Evolutionary conservation across 2,113 vertebrate genomes (phyloP), one percentile per base, ranked within the genome.

Genomic region (Calidris pygmaea): DNA sequence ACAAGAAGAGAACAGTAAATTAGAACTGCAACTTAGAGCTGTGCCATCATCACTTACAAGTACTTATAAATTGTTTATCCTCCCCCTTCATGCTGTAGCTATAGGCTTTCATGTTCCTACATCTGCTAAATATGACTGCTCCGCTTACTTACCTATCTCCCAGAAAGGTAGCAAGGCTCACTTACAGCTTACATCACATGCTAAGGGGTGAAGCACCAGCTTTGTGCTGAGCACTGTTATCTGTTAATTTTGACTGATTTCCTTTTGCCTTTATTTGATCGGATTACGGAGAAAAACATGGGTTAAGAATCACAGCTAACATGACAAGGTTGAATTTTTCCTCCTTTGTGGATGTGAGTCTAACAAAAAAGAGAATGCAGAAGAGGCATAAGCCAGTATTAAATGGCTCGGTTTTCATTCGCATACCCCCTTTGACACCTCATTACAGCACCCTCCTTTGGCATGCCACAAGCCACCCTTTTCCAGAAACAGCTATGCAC

Each of bases 21-120:
- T 84, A 85, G 92, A 90, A 52, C 88, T 82, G 76, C 52, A 3
- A 82, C 58, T 84, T 84, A 84, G 96, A 93, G 65, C 94, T 89
- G 83, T 86, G 88, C 94, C 92, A 89, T 96, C 94, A 93, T 96
- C 96, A 82, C 95, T 92, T 93, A 92, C 92, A 96, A 96, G 92
- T 58, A 68, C 95, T 96, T 95, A 96, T 96, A 96, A 97, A 96
- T 96, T 96, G 94, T 97, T 96, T 96, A 96, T 95, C 86, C 89
- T 95, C 55, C 80, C 76, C 94, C 91, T 86, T 91, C 89, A 67
- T 91, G 90, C 95, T 96, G 80, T 89, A 96, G 89, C 95, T 96
- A 97, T 95, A 95, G 80, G 89, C 81, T 97, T 96, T 93, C 96
- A 66, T 97, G 96, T 95, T 91, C 90, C 86, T 96, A 95, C 90